Evolutionary conservation across 2,113 vertebrate species (phyloP), one percentile per base, ranked within the genome.

Genomic region (Atractosteus spatula): DNA sequence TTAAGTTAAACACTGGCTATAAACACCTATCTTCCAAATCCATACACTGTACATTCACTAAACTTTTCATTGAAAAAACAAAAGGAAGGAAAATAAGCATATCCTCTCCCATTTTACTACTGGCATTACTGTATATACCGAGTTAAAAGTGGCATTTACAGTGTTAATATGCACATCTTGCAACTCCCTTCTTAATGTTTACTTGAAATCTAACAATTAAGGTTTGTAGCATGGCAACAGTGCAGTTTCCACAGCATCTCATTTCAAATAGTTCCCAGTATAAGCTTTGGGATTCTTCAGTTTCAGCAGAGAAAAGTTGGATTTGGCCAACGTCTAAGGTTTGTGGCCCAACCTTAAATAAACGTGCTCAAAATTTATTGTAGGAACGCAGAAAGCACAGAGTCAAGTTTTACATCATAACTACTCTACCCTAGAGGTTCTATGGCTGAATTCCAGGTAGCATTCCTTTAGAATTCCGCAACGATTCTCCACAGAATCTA

Each of bases 391-490:
- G 70, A 17, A 16, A 8, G 65, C 41, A 16, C 17, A 62, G 65
- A 70, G 69, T 29, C 29, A 29, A 29, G 29, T 29, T 29, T 29
- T 29, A 61, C 67, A 67, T 62, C 42, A 75, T 7, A 55, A 70
- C 74, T 68, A 68, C 73, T 69, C 71, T 65, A 73, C 0, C 75
- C 72, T 67, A 16, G 71, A 70, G 71, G 69, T 71, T 78, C 77
- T 61, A 76, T 77, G 62, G 72, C 80, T 70, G 83, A 83, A 85
- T 88, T 83, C 78, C 78, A 70, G 6, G 11, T 44, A 64, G 69
- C 82, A 88, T 88, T 89, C 85, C 83, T 78, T 71, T 76, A 71
- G 71, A 85, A 85, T 81, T 83, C 81, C 81, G 76, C 71, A 80
- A 80, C 66, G 71, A 72, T 74, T 74, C 77, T 80, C 71, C 10